phyloP scores from a whole-genome alignment of 2,113 vertebrate genomes.

The Pholis gunnellus region DNA sequence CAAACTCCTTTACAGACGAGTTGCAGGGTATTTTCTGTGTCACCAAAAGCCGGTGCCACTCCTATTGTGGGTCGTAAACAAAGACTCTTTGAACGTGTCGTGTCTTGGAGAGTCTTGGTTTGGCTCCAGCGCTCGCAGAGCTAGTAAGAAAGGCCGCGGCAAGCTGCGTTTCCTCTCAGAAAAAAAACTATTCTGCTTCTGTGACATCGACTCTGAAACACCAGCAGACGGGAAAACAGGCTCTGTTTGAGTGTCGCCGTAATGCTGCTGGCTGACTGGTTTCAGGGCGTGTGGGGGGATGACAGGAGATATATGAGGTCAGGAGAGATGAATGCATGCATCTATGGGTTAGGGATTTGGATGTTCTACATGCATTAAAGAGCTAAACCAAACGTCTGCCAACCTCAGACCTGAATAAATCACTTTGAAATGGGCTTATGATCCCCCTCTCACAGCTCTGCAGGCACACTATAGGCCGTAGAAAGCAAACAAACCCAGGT shows the following conservation, averaged over 20 bases:
- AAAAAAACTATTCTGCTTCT: not conserved
- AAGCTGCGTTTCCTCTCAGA: constrained; percentile 23
- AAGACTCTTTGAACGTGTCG: constrained; percentile 72
- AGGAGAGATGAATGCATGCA: not conserved
- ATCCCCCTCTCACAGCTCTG: constrained; percentile 17
- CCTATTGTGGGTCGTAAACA: constrained; percentile 64
- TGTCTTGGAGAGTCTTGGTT: constrained; percentile 62
- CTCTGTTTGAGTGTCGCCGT: constrained; percentile 9
- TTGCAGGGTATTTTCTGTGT: not conserved
- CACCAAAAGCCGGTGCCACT: constrained; percentile 48
- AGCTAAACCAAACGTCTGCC: constrained; percentile 31
- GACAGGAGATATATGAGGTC: constrained; percentile 11
- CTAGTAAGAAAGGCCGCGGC: constrained; percentile 21
- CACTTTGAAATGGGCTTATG: constrained; percentile 42
- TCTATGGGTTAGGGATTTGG: constrained; percentile 26
- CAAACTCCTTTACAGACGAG: constrained; percentile 18
- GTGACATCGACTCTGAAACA: constrained; percentile 1
- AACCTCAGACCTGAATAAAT: constrained; percentile 41
- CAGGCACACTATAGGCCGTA: constrained; percentile 9
- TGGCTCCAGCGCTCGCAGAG: constrained; percentile 27
- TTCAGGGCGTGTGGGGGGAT: constrained; percentile 14
- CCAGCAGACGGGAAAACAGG: constrained; percentile 18
- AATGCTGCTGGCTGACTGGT: constrained; percentile 16
- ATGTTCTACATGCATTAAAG: constrained; percentile 34
- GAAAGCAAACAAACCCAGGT: constrained; percentile 35